phyloP scores from a whole-genome alignment of 2,113 vertebrate genomes.

The Gorsachius goisagi region DNA sequence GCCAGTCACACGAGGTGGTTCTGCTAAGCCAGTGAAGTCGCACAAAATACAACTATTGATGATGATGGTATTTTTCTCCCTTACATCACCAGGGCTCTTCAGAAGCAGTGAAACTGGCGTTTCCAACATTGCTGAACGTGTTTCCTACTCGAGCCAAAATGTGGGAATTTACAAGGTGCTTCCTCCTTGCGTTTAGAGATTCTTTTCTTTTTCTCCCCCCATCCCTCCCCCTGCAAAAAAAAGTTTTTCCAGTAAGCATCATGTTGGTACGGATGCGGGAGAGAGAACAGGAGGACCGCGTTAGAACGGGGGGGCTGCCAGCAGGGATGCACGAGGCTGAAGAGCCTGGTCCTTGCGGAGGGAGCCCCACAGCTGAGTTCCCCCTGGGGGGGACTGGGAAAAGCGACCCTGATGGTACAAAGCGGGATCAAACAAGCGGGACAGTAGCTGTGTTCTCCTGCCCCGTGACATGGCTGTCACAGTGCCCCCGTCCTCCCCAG shows the following conservation, averaged over 20 bases:
- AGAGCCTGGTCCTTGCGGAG: neutral
- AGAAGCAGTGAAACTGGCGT: neutral
- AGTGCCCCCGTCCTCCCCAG: rapidly evolving
- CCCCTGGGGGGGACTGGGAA: rapidly evolving
- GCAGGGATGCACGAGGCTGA: neutral
- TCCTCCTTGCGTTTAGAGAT: neutral
- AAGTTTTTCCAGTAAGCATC: neutral
- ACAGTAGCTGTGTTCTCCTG: neutral
- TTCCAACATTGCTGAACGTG: neutral
- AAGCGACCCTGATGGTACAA: neutral
- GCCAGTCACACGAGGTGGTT: neutral
- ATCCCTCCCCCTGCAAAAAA: neutral
- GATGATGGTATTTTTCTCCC: neutral
- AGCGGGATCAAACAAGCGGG: neutral
- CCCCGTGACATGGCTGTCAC: rapidly evolving
- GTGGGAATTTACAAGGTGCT: neutral
- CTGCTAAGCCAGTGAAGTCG: neutral
- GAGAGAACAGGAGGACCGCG: rapidly evolving
- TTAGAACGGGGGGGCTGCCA: neutral
- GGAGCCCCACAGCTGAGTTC: neutral
- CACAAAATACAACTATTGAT: neutral
- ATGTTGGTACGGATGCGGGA: neutral
- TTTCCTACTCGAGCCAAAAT: neutral
- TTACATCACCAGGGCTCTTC: neutral
- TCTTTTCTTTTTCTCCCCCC: neutral